These are phyloP conservation scores for Tipula confusa DNA, from an alignment of 2,888 invertebrate species.

Conservation along the genomic window DNA sequence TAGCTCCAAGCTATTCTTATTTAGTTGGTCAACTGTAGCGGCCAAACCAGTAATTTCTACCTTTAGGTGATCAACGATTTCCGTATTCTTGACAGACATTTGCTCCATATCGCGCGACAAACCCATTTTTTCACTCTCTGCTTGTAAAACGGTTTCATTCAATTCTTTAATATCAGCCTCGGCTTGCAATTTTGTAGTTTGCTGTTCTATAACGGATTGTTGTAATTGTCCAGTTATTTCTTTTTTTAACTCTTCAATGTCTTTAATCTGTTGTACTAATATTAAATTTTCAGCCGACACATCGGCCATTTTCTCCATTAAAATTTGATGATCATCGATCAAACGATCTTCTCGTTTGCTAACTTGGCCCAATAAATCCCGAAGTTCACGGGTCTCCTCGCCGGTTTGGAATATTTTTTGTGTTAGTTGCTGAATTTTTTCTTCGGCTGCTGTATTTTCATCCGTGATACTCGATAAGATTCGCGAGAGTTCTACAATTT, in stretches of 20 bases:
- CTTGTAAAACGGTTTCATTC: not conserved
- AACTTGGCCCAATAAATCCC: not conserved
- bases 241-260: conserved; percentile 26
- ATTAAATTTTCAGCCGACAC: conserved; percentile 27
- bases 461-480: not conserved
- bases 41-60: not conserved
- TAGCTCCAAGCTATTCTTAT: not conserved
- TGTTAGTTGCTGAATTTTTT: not conserved
- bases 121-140: not conserved
- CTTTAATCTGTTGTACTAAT: not conserved
- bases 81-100: not conserved
- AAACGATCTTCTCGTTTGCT: not conserved
- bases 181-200: not conserved
- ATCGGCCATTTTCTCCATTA: conserved; percentile 21
- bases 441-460: not conserved
- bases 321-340: not conserved
- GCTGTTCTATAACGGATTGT: conserved; percentile 33
- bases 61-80: not conserved
- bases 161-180: not conserved
- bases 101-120: not conserved
- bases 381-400: not conserved
- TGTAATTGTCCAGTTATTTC: conserved; percentile 39
- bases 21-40: not conserved
- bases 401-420: not conserved
- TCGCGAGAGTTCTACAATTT: not conserved